phyloP scores from a whole-genome alignment of 2,113 vertebrate species.

The Eudyptes chrysolophus region DNA sequence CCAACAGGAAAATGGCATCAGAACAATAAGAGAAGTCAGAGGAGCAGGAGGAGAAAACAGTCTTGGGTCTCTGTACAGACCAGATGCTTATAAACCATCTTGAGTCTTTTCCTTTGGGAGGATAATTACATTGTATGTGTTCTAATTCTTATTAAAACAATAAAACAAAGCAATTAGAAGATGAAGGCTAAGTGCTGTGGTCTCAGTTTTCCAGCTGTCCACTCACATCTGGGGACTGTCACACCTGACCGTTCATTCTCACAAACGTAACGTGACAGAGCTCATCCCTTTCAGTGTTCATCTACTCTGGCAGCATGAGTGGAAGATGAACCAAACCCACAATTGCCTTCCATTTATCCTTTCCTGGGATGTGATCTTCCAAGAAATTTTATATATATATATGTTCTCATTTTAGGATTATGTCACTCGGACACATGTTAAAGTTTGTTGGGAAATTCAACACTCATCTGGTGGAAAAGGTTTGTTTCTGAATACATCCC shows the following conservation, averaged over 20 bases:
- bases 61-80: neutral
- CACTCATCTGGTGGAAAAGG: fast-evolving
- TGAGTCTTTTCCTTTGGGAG: neutral
- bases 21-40: neutral
- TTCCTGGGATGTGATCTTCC: neutral
- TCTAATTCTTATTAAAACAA: neutral
- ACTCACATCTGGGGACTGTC: neutral
- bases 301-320: neutral
- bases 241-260: neutral
- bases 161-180: neutral
- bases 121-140: neutral
- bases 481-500: neutral
- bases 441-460: neutral
- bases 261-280: fast-evolving
- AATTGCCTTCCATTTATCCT: neutral
- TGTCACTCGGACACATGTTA: neutral
- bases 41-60: neutral
- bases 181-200: neutral
- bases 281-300: neutral
- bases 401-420: neutral
- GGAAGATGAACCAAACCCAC: neutral
- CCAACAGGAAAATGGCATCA: neutral
- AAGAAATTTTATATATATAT: neutral
- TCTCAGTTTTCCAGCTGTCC: neutral
- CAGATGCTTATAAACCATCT: neutral